A percentile compares a stretch with the other conserved stretches of the same genome.
Evolutionary conservation across 1,140 invertebrate genomes (phyloP).

Genomic region (Hyles euphorbiae): DNA sequence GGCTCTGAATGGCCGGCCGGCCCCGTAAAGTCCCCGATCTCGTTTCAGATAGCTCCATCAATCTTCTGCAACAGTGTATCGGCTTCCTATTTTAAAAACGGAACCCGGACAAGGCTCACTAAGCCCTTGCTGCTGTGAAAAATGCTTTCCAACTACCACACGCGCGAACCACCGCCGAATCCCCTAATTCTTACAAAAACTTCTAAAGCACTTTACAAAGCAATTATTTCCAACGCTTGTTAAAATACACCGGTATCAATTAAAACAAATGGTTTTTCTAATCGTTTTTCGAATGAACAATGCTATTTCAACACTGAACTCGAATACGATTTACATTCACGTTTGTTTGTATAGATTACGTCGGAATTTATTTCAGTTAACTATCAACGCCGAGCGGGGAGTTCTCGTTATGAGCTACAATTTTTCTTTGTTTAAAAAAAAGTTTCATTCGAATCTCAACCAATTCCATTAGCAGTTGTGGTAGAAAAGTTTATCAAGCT

Average conservation of each 20-base stretch:
- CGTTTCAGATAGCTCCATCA: slow-evolving; percentile 61
- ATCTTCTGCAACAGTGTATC: slow-evolving; percentile 48
- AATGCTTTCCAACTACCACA: slow-evolving; percentile 20
- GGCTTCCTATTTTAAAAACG: slow-evolving; percentile 33
- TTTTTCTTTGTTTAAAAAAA: slow-evolving; percentile 31
- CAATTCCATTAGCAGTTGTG: slow-evolving; percentile 39
- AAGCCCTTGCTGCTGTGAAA: slow-evolving; percentile 24
- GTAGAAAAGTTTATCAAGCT: slow-evolving; percentile 31
- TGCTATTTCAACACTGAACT: slow-evolving; percentile 8
- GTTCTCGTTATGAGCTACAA: slow-evolving; percentile 21
- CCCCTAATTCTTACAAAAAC: too few relatives aligned
- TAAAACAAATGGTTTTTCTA: slow-evolving; percentile 15
- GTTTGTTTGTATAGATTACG: slow-evolving; percentile 12
- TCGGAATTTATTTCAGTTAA: slow-evolving; percentile 9
- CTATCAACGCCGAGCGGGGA: slow-evolving; percentile 15
- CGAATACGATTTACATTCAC: slow-evolving; percentile 1
- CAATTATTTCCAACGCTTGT: too few relatives aligned
- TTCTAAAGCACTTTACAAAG: too few relatives aligned
- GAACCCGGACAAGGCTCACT: slow-evolving; percentile 26
- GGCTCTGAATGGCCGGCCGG: slow-evolving; percentile 17
- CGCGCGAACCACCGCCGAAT: not conserved
- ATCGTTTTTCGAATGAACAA: slow-evolving; percentile 9
- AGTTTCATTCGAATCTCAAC: slow-evolving; percentile 21
- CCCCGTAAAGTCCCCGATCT: slow-evolving; percentile 42
- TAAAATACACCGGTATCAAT: too few relatives aligned